phyloP scores from a whole-genome alignment of 1,140 invertebrate species.

The Diprion similis region DNA sequence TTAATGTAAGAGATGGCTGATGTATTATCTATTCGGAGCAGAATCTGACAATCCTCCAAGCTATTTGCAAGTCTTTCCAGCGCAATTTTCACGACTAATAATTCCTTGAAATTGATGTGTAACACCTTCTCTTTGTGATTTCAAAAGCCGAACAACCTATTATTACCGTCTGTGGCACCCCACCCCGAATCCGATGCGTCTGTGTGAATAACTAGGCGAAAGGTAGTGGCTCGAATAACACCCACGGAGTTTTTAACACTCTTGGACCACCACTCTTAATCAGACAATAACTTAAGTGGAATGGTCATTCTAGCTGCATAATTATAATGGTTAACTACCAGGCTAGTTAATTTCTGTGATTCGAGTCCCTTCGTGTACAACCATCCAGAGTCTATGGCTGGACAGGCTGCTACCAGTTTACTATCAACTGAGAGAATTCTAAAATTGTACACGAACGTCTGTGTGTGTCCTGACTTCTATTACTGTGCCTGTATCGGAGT shows the following conservation, averaged over 20 bases:
- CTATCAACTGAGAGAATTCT: constrained; percentile 33
- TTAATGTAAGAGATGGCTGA: constrained; percentile 37
- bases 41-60: constrained; percentile 17
- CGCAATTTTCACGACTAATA: constrained; percentile 23
- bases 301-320: constrained; percentile 18
- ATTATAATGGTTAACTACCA: constrained; percentile 16
- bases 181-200: constrained; percentile 28
- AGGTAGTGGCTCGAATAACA: constrained; percentile 14
- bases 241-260: not conserved
- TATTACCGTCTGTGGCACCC: constrained; percentile 14
- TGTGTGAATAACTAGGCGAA: constrained; percentile 24
- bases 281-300: constrained; percentile 12
- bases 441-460: constrained; percentile 26
- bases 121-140: not conserved
- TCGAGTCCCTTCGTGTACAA: constrained; percentile 36
- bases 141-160: not conserved
- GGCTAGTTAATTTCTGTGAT: constrained; percentile 24
- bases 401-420: constrained; percentile 33
- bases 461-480: too few species aligned
- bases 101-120: constrained; percentile 22
- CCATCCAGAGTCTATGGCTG: constrained; percentile 31
- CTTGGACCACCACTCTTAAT: constrained; percentile 26
- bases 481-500: too few species aligned
- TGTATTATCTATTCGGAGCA: constrained; percentile 37
- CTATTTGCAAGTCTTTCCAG: constrained; percentile 43